Base-by-base conservation (phyloP, 2,797 vertebrate genomes). In the Danio aesculapii region DNA sequence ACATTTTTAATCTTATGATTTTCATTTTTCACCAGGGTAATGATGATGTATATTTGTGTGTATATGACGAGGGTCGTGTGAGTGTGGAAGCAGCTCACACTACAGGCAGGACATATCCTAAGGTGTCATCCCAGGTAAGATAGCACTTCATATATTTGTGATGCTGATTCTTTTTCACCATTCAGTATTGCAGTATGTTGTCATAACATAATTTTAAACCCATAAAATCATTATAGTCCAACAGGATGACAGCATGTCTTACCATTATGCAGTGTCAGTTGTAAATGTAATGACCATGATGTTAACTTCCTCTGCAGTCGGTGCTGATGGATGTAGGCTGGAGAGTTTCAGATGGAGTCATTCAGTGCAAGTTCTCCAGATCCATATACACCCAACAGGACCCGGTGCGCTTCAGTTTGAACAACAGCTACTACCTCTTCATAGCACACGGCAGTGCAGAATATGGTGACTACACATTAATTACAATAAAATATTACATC, bases 311-410 rank as follows among this genome's bases (percentile, higher is more conserved):
- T 52, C n/a, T 52, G 77, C 10, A 97, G 96, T 88, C 76, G 62
- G n/a, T 52, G 44, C 90, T 97, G 72, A 88, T 91, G 85, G 92
- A 93, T 63, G 77, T 86, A 58, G 90, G 93, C 0, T 97, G 95
- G 95, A 93, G 94, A 63, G 16, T 95, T 77, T 89, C 47, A 0
- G 93, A 96, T 39, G 94, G 94, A 1, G 7, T 94, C 75, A 92
- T 96, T 72, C 95, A 96, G 0, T 97, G 96, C 84, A 92, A 93
- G 79, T 97, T 97, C 88, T 91, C 92, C 71, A 93, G 96, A 83
- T 87, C 87, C 79, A 88, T 93, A 81, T 19, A 0, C 68, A 84
- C 94, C 68, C 90, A 92, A 70, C 84, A 79, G 69, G 85, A 89
- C 80, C 76, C 84, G 47, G 91, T 92, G 53, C 94, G 94, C 58